Conservation (phyloP, 2,888 invertebrate genomes). For the Tachina fera region DNA sequence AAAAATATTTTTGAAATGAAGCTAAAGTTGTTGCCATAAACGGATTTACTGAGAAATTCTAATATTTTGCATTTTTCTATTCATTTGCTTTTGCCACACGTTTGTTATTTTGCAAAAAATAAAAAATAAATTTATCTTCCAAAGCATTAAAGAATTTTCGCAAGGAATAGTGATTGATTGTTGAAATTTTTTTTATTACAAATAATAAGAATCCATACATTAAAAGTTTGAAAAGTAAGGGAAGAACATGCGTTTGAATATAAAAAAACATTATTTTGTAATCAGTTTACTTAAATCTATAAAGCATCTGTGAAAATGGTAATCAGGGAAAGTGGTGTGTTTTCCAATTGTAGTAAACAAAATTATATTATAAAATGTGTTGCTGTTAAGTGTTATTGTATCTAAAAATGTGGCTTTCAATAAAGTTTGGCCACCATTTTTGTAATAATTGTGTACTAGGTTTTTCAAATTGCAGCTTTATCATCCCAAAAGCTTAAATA, state of each 20-base stretch:
- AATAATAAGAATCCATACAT: background rate
- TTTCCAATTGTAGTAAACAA: background rate
- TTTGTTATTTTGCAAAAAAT: background rate
- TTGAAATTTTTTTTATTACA: background rate
- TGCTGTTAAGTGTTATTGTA: too few relatives aligned
- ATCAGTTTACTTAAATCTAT: background rate
- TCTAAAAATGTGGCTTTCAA: too few relatives aligned
- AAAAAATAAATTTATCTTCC: conserved; percentile 16
- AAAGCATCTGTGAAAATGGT: background rate
- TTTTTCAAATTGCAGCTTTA: too few relatives aligned
- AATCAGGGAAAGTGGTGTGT: background rate
- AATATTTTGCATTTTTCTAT: background rate
- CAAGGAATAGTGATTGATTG: conserved; percentile 47
- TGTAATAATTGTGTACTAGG: too few relatives aligned
- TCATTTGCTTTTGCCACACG: background rate
- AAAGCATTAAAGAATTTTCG: conserved; percentile 38
- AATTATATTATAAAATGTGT: background rate
- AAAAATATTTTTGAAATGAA: background rate
- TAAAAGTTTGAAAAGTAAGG: background rate
- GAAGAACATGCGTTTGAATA: background rate
- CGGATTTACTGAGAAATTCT: conserved; percentile 22
- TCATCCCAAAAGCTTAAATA: too few relatives aligned
- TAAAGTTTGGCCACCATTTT: too few relatives aligned
- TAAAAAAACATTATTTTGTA: background rate
- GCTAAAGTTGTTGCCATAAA: conserved; percentile 5